Percentiles rank a stretch among this genome's conserved stretches.
Conservation (phyloP, 2,113 vertebrate species). For the Isichthys henryi region DNA sequence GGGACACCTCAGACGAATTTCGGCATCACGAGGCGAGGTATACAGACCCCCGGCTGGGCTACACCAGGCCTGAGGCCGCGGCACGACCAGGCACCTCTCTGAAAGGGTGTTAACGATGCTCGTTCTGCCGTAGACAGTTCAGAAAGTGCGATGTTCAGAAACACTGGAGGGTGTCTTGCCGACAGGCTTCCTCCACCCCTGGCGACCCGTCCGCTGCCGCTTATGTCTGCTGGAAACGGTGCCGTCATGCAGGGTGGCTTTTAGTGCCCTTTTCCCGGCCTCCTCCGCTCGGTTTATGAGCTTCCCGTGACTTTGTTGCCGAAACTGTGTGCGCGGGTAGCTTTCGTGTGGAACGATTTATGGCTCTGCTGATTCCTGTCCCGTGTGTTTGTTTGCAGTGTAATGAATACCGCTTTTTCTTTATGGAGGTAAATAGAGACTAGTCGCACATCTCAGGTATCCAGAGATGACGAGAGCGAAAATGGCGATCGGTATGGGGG, state of each 20-base stretch:
- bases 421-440: conserved; percentile 51
- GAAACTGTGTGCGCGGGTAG: background rate
- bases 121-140: background rate
- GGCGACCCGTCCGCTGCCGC: background rate
- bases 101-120: background rate
- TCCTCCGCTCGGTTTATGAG: background rate
- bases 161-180: background rate
- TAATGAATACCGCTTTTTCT: background rate
- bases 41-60: background rate
- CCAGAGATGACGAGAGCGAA: conserved; percentile 33
- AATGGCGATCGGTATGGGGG: conserved; percentile 42
- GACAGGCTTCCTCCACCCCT: background rate
- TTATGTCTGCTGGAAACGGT: background rate
- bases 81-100: background rate
- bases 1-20: background rate
- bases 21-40: background rate
- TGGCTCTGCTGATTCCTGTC: background rate
- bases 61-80: background rate
- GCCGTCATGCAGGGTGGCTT: background rate
- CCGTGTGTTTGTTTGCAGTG: background rate
- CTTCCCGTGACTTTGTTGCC: background rate
- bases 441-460: conserved; percentile 34
- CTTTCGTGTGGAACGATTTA: background rate
- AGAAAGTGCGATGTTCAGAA: background rate
- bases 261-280: background rate